A percentile compares a stretch with the other conserved stretches of the same genome.
Evolutionary conservation across 2,888 invertebrate species (phyloP).

Genomic region (Mimumesa dahlbomi): DNA sequence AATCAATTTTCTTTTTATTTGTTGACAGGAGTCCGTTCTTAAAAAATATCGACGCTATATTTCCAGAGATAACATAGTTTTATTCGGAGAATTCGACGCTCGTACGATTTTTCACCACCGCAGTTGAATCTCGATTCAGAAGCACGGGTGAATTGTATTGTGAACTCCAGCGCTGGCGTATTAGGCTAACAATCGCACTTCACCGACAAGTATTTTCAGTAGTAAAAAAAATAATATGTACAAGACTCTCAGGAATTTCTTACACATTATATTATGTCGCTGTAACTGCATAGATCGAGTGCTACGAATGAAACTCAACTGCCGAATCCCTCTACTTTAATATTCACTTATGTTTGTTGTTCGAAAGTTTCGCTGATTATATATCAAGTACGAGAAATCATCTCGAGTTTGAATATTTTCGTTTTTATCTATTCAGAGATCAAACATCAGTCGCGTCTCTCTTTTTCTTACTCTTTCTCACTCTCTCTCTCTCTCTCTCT

Average conservation of each 20-base stretch:
- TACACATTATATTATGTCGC: conserved; percentile 12
- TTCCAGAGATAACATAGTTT: conserved; percentile 19
- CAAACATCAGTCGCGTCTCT: conserved; percentile 8
- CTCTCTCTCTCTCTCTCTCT: not conserved
- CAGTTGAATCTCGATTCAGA: conserved; percentile 25
- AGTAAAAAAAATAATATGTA: conserved; percentile 45
- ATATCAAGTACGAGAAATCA: conserved; percentile 2
- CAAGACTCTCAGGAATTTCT: conserved; percentile 25
- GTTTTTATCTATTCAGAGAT: not conserved
- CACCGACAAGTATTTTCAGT: conserved; percentile 2
- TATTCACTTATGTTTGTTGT: not conserved
- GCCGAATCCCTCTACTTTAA: too few species aligned
- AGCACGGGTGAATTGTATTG: conserved; percentile 1
- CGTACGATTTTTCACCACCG: conserved; percentile 11
- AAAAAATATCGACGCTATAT: conserved; percentile 31
- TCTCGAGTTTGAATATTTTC: not conserved
- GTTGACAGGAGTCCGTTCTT: conserved; percentile 15
- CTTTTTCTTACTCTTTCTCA: not conserved
- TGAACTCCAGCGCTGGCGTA: not conserved
- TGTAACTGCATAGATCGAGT: not conserved
- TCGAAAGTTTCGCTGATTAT: not conserved
- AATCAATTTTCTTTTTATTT: conserved; percentile 21
- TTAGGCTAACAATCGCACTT: conserved; percentile 10
- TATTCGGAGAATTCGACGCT: conserved; percentile 11
- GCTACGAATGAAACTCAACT: conserved; percentile 32